A percentile compares a stretch with the other conserved stretches of the same genome.
These are phyloP conservation scores for Fragum sueziense DNA, from an alignment of 2,888 invertebrate species.

Conservation along the genomic window DNA sequence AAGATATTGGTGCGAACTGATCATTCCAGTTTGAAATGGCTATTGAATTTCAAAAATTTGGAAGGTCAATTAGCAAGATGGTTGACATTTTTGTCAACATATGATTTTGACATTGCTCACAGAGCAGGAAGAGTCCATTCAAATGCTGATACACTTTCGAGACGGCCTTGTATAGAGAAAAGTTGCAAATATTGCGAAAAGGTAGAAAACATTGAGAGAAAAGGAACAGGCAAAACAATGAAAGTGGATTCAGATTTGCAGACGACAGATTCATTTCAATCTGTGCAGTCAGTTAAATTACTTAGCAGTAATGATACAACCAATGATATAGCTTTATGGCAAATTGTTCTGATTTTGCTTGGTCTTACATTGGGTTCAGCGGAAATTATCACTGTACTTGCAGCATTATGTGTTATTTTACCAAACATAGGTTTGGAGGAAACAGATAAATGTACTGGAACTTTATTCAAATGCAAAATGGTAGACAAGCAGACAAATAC, in stretches of 20 bases:
- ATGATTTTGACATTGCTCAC: constrained; percentile 32
- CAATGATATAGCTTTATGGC: too few species aligned
- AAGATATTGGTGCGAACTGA: constrained; percentile 24
- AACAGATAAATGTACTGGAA: too few species aligned
- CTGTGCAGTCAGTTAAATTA: background rate
- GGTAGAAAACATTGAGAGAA: background rate
- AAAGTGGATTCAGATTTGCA: background rate
- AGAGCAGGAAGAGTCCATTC: constrained; percentile 34
- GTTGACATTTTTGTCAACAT: constrained; percentile 30
- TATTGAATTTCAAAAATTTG: constrained; percentile 27
- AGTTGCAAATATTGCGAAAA: constrained; percentile 19
- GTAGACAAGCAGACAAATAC: too few species aligned
- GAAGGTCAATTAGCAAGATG: constrained; percentile 34
- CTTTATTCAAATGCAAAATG: too few species aligned
- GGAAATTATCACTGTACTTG: too few species aligned
- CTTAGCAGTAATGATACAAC: too few species aligned
- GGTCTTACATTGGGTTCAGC: background rate
- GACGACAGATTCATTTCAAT: background rate
- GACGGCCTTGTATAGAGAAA: constrained; percentile 31
- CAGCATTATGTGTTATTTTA: too few species aligned
- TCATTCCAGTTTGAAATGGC: constrained; percentile 25
- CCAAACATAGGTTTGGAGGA: too few species aligned
- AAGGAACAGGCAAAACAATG: background rate
- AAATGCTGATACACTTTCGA: constrained; percentile 33
- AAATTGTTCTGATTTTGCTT: background rate